Evolutionary conservation across 2,797 vertebrate species (phyloP).

Genomic region (Syngnathus acus): DNA sequence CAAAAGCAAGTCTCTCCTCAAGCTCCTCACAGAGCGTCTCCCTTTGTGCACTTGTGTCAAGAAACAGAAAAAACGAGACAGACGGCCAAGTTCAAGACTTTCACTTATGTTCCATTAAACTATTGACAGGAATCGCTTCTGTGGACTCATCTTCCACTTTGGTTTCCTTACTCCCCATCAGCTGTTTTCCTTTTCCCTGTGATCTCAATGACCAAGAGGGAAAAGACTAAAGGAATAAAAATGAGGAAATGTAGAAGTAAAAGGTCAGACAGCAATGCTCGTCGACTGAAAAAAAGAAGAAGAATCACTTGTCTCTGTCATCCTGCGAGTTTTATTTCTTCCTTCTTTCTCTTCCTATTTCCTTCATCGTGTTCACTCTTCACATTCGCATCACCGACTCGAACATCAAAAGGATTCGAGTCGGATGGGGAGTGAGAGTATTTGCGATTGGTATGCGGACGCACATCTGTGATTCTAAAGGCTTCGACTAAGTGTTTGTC

Average conservation of each 20-base stretch:
- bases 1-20: background rate
- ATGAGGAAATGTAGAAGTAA: conserved; percentile 4
- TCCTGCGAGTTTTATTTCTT: conserved; percentile 15
- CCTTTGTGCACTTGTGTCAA: background rate
- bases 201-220: conserved; percentile 12
- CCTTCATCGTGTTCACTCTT: conserved; percentile 22
- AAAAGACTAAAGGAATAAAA: conserved; percentile 1
- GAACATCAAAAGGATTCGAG: conserved; percentile 66
- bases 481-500: conserved; percentile 65
- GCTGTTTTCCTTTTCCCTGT: conserved; percentile 12
- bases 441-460: conserved; percentile 66
- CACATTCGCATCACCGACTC: conserved; percentile 53
- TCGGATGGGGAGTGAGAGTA: conserved; percentile 62
- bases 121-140: conserved; percentile 8
- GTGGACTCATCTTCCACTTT: background rate
- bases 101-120: conserved; percentile 19
- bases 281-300: conserved; percentile 6
- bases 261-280: conserved; percentile 11
- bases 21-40: background rate
- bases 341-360: conserved; percentile 4
- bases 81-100: conserved; percentile 6
- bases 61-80: background rate
- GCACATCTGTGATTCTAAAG: conserved; percentile 62
- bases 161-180: conserved; percentile 2
- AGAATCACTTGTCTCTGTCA: conserved; percentile 15